A percentile compares a stretch with the other conserved stretches of the same genome.
Conservation (phyloP, 2,797 vertebrate genomes). For the Amniataba percoides region DNA sequence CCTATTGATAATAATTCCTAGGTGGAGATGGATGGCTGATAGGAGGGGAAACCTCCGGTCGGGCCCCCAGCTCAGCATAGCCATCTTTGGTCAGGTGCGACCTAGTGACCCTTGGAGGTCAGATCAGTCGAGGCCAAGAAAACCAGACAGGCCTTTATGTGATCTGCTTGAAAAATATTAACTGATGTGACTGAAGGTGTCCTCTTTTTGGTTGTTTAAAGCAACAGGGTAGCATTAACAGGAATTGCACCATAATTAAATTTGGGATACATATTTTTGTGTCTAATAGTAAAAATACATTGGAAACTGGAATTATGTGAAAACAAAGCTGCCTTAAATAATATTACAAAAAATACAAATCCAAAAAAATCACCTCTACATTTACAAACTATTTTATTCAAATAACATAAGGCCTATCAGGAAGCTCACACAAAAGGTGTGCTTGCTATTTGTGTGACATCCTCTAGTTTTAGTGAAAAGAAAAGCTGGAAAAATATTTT, state of each 20-base stretch:
- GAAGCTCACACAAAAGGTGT: background rate
- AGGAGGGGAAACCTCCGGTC: slow-evolving; percentile 64
- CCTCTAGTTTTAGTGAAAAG: background rate
- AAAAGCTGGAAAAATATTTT: background rate
- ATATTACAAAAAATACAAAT: background rate
- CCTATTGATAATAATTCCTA: slow-evolving; percentile 80
- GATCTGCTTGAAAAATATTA: slow-evolving; percentile 17
- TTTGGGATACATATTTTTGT: too few relatives aligned
- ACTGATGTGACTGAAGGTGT: background rate
- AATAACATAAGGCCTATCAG: background rate
- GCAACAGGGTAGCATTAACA: background rate
- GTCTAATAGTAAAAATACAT: background rate
- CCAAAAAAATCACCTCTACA: background rate
- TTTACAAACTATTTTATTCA: background rate
- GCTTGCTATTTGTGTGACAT: background rate
- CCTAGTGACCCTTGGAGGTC: slow-evolving; percentile 57
- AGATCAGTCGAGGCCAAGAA: slow-evolving; percentile 40
- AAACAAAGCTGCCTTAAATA: background rate
- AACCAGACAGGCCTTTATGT: background rate
- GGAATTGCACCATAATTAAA: background rate
- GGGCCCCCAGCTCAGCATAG: slow-evolving; percentile 56
- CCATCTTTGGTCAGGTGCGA: slow-evolving; percentile 52
- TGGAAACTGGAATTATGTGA: background rate
- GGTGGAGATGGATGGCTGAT: slow-evolving; percentile 83
- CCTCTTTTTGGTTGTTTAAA: background rate